Conservation (phyloP, 2,113 vertebrate genomes). For the Struthio camelus region DNA sequence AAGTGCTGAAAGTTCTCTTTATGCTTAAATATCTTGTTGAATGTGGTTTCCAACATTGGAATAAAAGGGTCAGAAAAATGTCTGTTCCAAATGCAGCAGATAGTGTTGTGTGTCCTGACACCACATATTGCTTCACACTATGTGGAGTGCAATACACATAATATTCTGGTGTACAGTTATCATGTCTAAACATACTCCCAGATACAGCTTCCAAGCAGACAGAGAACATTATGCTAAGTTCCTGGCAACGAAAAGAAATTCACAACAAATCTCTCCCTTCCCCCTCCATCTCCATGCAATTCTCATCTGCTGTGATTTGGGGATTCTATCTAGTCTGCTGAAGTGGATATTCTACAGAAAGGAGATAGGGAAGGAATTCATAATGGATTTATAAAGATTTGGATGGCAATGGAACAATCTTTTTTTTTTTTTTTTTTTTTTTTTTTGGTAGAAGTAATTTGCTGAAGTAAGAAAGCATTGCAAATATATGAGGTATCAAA, state of each 20-base stretch:
- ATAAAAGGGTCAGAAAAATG: neutral
- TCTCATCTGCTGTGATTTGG: neutral
- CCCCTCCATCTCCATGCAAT: neutral
- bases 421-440: neutral
- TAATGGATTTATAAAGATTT: neutral
- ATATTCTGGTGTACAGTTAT: neutral
- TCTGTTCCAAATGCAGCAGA: neutral
- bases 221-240: neutral
- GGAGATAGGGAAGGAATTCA: neutral
- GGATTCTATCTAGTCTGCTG: neutral
- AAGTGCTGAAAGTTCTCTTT: neutral
- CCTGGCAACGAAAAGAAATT: neutral
- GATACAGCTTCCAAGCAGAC: neutral
- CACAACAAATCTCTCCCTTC: neutral
- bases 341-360: neutral
- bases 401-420: neutral
- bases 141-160: neutral
- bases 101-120: neutral
- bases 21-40: neutral
- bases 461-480: neutral
- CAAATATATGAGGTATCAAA: neutral
- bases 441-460: accelerated
- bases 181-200: neutral
- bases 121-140: neutral
- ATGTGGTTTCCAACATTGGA: neutral